phyloP scores from a whole-genome alignment of 2,888 invertebrate species.

The Diarsia mendica region DNA sequence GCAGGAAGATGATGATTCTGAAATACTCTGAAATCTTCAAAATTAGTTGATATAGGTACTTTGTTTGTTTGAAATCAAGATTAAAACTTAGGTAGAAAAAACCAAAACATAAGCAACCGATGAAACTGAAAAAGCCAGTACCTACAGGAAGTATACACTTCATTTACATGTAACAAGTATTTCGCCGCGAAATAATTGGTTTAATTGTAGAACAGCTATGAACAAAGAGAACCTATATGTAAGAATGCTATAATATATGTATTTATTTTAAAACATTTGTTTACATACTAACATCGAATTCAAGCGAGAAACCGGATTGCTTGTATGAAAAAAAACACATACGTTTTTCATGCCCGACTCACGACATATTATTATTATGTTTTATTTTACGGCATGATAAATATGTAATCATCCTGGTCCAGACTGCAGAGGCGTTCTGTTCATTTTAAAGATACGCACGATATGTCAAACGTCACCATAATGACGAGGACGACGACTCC shows the following conservation, averaged over 20 bases:
- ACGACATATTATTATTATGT: conserved; percentile 28
- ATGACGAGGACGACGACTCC: conserved; percentile 17
- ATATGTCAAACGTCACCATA: conserved; percentile 37
- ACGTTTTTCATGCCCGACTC: conserved; percentile 2
- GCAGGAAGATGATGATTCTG: neutral
- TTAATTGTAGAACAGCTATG: neutral
- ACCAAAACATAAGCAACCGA: neutral
- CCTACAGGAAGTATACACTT: neutral
- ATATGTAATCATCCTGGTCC: conserved; percentile 36
- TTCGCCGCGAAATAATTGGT: conserved; percentile 9
- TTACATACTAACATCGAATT: conserved; percentile 21
- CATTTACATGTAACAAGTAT: neutral
- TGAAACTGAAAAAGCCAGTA: neutral
- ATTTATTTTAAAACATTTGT: conserved; percentile 24
- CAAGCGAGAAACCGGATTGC: neutral
- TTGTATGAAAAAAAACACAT: conserved; percentile 8
- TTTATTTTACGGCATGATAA: conserved; percentile 38
- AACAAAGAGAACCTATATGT: conserved; percentile 26
- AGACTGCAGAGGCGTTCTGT: conserved; percentile 44
- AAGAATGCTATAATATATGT: neutral
- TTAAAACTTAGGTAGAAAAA: neutral
- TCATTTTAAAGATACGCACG: conserved; percentile 32
- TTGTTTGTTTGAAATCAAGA: neutral
- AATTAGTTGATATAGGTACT: neutral
- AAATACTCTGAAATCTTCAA: neutral